These are phyloP conservation scores for Rhagonycha fulva DNA, from an alignment of 2,888 invertebrate species.

Conservation along the genomic window DNA sequence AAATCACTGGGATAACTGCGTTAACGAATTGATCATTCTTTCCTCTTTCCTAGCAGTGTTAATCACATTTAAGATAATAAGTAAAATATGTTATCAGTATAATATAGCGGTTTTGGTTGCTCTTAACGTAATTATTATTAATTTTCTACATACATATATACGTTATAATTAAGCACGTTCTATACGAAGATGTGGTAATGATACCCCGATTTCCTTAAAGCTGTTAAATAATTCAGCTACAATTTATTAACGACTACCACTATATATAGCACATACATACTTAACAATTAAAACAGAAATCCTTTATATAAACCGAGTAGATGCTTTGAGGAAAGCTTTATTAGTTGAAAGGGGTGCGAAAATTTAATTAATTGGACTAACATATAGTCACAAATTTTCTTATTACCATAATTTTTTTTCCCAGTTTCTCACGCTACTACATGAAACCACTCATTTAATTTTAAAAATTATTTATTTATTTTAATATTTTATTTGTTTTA, in stretches of 20 bases:
- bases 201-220: not conserved
- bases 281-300: not conserved
- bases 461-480: no score
- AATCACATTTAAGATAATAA: not conserved
- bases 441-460: no score
- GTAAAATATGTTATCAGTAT: not conserved
- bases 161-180: not conserved
- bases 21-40: not conserved
- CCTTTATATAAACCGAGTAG: not conserved
- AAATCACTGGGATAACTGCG: not conserved
- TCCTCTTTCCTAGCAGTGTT: not conserved
- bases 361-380: not conserved
- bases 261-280: not conserved
- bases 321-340: no score
- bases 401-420: no score
- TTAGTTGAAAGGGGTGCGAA: not conserved
- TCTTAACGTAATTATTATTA: not conserved
- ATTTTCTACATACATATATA: not conserved
- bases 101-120: not conserved
- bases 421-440: no score
- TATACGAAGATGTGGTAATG: not conserved
- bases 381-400: no score
- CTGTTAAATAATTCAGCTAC: not conserved
- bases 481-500: no score
- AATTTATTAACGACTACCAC: not conserved